Conservation (phyloP, 2,797 vertebrate genomes). For the Podarcis lilfordi region DNA sequence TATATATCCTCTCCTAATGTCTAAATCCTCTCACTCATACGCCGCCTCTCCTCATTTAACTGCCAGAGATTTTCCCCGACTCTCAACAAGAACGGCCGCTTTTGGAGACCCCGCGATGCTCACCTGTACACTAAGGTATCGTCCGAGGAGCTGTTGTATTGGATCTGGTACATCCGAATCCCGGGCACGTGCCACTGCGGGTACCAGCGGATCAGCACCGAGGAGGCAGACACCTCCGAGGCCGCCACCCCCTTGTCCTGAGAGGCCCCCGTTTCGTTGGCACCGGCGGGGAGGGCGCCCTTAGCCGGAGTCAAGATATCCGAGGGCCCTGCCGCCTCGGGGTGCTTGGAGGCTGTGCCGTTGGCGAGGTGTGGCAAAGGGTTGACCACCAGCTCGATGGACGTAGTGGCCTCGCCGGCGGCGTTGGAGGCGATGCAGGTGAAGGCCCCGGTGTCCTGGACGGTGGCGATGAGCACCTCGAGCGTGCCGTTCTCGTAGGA, state of each 20-base stretch:
- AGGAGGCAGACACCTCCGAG: constrained; percentile 2
- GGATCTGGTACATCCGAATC: constrained; percentile 93
- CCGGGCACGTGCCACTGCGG: constrained; percentile 87
- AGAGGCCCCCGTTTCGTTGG: constrained; percentile 3
- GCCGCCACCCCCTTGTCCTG: constrained; percentile 15
- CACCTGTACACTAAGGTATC: constrained; percentile 92
- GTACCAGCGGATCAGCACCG: constrained; percentile 23
- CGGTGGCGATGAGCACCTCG: constrained; percentile 87
- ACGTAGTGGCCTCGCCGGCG: constrained; percentile 87
- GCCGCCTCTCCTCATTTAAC: too few relatives aligned
- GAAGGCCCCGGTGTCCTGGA: constrained; percentile 87
- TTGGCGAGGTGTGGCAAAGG: constrained; percentile 85
- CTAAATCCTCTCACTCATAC: too few relatives aligned
- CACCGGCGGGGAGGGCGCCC: constrained; percentile 39
- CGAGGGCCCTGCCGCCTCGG: constrained; percentile 82
- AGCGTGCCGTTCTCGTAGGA: constrained; percentile 90
- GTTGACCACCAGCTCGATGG: constrained; percentile 87
- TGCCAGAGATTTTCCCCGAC: not conserved
- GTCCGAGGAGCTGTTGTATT: constrained; percentile 92
- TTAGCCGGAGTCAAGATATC: constrained; percentile 69
- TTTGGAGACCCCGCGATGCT: not conserved
- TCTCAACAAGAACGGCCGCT: not conserved
- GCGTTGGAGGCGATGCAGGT: constrained; percentile 92
- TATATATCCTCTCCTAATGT: too few relatives aligned
- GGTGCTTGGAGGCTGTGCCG: constrained; percentile 78